Evolutionary conservation across 2,888 invertebrate genomes (phyloP).

Genomic region (Himalopsyche kuldschensis): DNA sequence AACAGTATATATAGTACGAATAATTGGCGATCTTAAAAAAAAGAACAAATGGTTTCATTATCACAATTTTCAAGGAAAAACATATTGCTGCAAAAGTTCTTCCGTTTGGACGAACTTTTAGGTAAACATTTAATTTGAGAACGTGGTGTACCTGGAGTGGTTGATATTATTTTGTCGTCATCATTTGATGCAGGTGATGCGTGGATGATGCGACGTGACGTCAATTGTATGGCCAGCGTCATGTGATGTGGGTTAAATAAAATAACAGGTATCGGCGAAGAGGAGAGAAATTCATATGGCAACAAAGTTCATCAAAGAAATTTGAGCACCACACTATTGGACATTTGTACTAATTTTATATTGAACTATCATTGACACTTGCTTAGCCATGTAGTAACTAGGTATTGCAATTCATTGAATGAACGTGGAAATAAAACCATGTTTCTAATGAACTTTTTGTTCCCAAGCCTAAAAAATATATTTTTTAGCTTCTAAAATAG

Average conservation of each 20-base stretch:
- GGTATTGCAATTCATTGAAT: no score
- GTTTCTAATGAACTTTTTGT: no score
- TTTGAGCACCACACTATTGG: background rate
- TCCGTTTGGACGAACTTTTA: background rate
- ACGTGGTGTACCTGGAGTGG: background rate
- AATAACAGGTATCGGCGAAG: background rate
- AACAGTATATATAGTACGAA: no score
- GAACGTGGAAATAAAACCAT: no score
- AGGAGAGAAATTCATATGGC: background rate
- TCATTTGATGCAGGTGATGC: constrained; percentile 25
- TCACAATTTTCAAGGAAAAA: no score
- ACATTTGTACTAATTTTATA: no score
- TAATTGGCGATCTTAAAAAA: no score
- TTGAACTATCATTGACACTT: no score
- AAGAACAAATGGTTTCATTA: no score
- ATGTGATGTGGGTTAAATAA: background rate
- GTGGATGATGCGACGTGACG: constrained; percentile 38
- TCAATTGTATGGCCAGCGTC: constrained; percentile 19
- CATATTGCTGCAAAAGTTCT: background rate
- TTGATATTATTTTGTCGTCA: background rate
- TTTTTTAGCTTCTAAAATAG: no score
- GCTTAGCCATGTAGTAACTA: no score
- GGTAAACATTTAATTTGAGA: background rate
- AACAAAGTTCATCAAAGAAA: background rate
- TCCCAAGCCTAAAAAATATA: no score